Percentiles rank a stretch among this genome's conserved stretches.
phyloP scores from a whole-genome alignment of 2,888 invertebrate genomes.

The Himalopsyche japonica region DNA sequence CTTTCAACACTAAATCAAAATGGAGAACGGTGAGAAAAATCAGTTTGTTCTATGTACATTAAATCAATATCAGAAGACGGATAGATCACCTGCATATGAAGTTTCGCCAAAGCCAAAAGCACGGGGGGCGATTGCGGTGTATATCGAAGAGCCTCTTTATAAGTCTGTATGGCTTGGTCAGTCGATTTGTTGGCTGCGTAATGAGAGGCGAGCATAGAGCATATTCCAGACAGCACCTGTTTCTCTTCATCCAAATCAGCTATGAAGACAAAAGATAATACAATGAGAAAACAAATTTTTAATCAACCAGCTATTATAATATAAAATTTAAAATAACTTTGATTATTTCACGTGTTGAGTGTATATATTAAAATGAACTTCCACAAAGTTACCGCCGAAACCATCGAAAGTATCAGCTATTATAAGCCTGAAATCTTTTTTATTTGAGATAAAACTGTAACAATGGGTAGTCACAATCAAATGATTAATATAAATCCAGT shows the following conservation, averaged over 20 bases:
- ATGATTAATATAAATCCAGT: too few relatives aligned
- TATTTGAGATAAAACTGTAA: too few relatives aligned
- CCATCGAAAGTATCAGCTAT: too few relatives aligned
- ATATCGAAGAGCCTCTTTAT: conserved; percentile 84
- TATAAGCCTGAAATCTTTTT: too few relatives aligned
- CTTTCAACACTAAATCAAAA: background rate
- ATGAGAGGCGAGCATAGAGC: conserved; percentile 52
- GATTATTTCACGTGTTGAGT: too few relatives aligned
- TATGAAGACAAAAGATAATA: conserved; percentile 44
- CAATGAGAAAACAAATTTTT: conserved; percentile 47
- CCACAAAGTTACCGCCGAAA: too few relatives aligned
- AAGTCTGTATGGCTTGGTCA: conserved; percentile 76
- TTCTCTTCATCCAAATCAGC: conserved; percentile 53
- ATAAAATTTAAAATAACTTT: too few relatives aligned
- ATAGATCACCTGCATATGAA: conserved; percentile 72
- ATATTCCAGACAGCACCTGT: conserved; percentile 49
- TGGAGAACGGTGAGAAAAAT: background rate
- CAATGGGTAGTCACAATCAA: too few relatives aligned
- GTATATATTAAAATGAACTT: too few relatives aligned
- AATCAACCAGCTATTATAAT: background rate
- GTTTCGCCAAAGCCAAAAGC: conserved; percentile 73
- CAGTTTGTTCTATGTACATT: too few relatives aligned
- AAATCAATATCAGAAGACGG: background rate
- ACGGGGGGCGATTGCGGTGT: conserved; percentile 76
- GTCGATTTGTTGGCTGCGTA: conserved; percentile 52